Evolutionary conservation across 2,888 invertebrate species (phyloP).

Genomic region (Terebella lapidaria): DNA sequence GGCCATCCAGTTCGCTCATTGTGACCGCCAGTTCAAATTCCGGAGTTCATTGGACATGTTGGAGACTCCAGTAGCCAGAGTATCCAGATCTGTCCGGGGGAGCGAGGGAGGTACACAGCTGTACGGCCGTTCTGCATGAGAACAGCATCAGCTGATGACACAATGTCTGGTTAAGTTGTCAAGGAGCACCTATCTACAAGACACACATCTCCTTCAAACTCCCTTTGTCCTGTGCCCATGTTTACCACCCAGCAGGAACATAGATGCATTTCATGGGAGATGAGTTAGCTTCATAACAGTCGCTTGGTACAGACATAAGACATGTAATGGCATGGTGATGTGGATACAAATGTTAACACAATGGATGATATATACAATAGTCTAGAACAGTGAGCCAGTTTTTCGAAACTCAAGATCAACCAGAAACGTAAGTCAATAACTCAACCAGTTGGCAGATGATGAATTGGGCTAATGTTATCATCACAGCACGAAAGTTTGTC

Average conservation of each 20-base stretch:
- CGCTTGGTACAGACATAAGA: background rate
- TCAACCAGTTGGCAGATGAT: too few relatives aligned
- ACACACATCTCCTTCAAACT: background rate
- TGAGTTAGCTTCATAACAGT: background rate
- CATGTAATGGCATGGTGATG: background rate
- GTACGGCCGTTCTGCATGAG: background rate
- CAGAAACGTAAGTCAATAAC: too few relatives aligned
- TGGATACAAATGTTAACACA: background rate
- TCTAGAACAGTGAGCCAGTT: too few relatives aligned
- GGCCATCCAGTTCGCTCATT: conserved; percentile 84
- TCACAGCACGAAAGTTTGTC: too few relatives aligned
- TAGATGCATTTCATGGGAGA: background rate
- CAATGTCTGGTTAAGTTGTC: background rate
- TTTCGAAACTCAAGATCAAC: too few relatives aligned
- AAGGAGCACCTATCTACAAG: background rate
- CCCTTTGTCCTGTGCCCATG: background rate
- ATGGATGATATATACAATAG: too few relatives aligned
- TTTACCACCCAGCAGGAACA: background rate
- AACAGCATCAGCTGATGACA: background rate
- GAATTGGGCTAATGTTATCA: too few relatives aligned
- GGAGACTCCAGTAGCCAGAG: conserved; percentile 91
- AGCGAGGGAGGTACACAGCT: background rate
- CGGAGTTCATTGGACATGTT: conserved; percentile 96
- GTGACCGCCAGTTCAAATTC: background rate
- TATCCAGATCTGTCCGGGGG: conserved; percentile 63